Base-by-base conservation (phyloP, 1,140 invertebrate species). In the Brachionus koreanus region DNA sequence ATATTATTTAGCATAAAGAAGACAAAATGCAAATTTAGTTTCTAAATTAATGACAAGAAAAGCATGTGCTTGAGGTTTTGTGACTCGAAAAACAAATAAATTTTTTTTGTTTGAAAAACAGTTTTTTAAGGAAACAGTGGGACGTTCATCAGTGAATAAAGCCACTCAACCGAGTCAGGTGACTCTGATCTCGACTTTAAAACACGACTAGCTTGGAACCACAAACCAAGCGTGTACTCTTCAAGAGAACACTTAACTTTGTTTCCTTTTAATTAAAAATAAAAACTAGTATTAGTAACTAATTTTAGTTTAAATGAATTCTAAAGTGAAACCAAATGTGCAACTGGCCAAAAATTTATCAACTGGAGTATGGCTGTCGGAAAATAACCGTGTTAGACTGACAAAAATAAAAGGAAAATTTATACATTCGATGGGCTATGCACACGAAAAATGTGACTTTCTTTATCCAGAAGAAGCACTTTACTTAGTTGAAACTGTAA, bases 401-500 rank as follows among this genome's bases (percentile, higher is more conserved):
- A 74, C 23, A 7, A 74, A 74, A 74, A 25, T 46, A 46, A 43
- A 46, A 25, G 69, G 69, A 74, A 74, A 74, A 46, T 74, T 74
- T 74, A 74, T 74, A 23, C 69, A 74, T 39, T 25, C 69, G 0
- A 74, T 74, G 69, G 69, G 69, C 19, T 74, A 74, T 74, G 69
- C 46, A 4, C 6, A 42, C 2, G 42, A 46, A 25, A 74, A 74
- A 29, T 46, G 12, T 33, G 69, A 74, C 25, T 46, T 25, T 46
- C 43, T 74, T 10, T 74, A 74, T 29, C 69, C 69, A 46, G 69
- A 74, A 74, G 69, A 74, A 74, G 69, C 69, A 19, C 69, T 74
- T 25, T 74, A 74, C 25, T 46, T 74, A 12, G 5, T 74, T 5
- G 69, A 74, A 46, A 74, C 39, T 74, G 67, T 72, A 72, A 39